Conservation (phyloP, 2,113 vertebrate genomes). For the Carollia perspicillata region DNA sequence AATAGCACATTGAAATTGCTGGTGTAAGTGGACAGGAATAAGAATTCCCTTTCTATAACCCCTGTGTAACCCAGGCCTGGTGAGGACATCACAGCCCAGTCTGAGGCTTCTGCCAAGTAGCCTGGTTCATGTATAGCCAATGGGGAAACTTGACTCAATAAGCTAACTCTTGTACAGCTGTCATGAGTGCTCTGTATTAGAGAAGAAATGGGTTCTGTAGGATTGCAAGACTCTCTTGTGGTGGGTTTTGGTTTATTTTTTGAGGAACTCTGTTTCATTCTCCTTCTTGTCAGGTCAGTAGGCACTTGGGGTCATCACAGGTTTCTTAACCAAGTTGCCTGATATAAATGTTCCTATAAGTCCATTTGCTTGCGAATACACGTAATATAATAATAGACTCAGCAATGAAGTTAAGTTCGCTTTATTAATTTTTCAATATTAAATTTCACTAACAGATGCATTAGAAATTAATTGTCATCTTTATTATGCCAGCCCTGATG, state of each 20-base stretch:
- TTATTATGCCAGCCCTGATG: constrained; percentile 70
- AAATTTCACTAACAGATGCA: constrained; percentile 73
- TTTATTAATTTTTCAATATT: constrained; percentile 76
- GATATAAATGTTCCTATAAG: constrained; percentile 13
- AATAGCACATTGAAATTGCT: background rate
- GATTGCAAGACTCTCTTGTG: background rate
- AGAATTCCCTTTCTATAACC: background rate
- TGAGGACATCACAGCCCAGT: background rate
- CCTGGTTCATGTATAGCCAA: background rate
- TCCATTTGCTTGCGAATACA: constrained; percentile 66
- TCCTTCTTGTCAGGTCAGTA: background rate
- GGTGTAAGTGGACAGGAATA: background rate
- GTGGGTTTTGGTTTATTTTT: background rate
- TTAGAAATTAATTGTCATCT: constrained; percentile 74
- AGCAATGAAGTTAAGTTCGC: constrained; percentile 64
- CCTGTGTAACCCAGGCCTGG: background rate
- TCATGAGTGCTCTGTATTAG: background rate
- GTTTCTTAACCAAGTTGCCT: constrained; percentile 24
- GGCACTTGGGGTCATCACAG: background rate
- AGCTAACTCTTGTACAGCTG: background rate
- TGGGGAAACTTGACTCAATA: background rate
- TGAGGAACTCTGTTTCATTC: background rate
- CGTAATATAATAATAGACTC: constrained; percentile 62
- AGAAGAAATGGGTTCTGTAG: background rate
- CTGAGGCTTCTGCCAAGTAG: background rate